These are phyloP conservation scores for Enteromius viviparus DNA, from an alignment of 2,797 vertebrate species.

Conservation along the genomic window DNA sequence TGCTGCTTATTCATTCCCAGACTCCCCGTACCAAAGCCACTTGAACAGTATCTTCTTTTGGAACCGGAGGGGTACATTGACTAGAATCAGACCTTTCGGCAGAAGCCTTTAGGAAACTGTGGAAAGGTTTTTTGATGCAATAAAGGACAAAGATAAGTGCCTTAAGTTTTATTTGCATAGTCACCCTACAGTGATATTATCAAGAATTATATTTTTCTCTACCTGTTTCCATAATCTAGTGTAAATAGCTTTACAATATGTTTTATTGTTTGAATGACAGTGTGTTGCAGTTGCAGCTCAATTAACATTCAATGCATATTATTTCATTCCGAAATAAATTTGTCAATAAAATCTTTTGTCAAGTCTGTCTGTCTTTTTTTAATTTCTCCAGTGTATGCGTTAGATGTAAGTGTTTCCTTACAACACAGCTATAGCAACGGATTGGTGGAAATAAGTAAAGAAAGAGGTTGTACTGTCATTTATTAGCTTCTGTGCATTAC, in stretches of 20 bases:
- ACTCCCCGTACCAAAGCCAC: constrained; percentile 70
- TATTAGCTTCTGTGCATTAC: not conserved
- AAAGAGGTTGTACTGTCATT: not conserved
- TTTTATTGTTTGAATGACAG: not conserved
- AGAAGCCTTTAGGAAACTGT: not conserved
- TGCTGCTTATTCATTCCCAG: constrained; percentile 70
- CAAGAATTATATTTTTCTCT: not conserved
- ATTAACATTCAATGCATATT: not conserved
- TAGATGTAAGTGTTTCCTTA: not conserved
- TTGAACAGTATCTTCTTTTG: constrained; percentile 74
- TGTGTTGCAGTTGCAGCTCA: not conserved
- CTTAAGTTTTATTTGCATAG: not conserved
- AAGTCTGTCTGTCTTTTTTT: not conserved
- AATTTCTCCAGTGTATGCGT: not conserved
- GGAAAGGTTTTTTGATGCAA: not conserved
- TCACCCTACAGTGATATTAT: not conserved
- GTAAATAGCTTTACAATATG: not conserved
- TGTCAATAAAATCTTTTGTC: not conserved
- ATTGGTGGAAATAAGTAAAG: not conserved
- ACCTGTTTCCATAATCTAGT: constrained; percentile 12
- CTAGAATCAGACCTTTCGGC: constrained; percentile 42
- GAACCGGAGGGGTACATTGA: constrained; percentile 67
- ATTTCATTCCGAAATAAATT: not conserved
- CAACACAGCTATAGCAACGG: not conserved
- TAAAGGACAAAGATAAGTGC: not conserved